phyloP scores from a whole-genome alignment of 2,888 invertebrate genomes.

The Anoplius nigerrimus region DNA sequence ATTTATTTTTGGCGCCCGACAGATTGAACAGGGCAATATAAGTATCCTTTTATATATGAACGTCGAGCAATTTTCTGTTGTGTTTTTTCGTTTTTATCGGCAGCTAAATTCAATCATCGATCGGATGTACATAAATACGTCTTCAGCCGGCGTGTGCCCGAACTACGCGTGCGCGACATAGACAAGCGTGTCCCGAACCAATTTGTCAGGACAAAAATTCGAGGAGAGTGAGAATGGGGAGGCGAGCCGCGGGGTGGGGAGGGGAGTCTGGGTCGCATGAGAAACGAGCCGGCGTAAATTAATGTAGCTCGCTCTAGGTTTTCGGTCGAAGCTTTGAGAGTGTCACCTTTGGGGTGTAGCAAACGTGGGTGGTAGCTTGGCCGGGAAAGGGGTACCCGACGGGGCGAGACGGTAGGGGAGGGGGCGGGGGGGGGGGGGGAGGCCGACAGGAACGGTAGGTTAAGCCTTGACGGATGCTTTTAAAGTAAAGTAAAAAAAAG shows the following conservation, averaged over 20 bases:
- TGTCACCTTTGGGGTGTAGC: constrained; percentile 2
- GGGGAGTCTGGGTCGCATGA: neutral
- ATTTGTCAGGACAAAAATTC: neutral
- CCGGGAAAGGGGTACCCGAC: neutral
- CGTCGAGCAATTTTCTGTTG: no score
- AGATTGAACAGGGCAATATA: no score
- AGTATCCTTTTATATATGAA: no score
- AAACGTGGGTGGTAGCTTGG: neutral
- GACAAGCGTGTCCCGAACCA: neutral
- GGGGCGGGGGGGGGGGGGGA: neutral
- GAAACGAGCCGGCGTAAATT: neutral
- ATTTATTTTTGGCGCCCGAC: no score
- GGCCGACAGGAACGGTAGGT: constrained; percentile 2
- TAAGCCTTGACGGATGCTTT: constrained; percentile 15
- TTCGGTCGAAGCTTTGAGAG: neutral
- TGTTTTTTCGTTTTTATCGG: no score
- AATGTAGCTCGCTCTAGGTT: neutral
- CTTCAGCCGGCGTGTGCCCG: no score
- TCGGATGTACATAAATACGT: no score
- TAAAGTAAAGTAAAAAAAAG: constrained; percentile 22
- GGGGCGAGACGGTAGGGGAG: neutral
- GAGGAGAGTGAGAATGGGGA: no score
- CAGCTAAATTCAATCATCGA: no score
- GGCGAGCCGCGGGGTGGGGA: neutral
- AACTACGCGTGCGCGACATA: no score